Evolutionary conservation across 2,113 vertebrate species (phyloP).

Genomic region (Proteles cristata): DNA sequence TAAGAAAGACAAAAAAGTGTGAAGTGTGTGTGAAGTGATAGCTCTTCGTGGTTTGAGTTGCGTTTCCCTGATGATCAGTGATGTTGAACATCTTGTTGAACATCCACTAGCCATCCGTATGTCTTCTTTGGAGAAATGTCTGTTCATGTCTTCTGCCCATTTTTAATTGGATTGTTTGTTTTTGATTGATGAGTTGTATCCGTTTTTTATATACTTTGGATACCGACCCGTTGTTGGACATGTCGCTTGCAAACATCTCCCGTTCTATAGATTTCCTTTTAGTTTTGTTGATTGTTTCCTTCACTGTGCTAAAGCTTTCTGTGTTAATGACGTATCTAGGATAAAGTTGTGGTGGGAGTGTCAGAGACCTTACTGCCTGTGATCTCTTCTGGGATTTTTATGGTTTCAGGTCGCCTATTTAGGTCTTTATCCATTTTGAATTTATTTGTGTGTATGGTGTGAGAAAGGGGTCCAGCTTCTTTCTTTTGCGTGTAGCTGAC

Average conservation of each 20-base stretch:
- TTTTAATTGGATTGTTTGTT: neutral
- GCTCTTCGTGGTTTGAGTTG: neutral
- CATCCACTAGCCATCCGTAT: neutral
- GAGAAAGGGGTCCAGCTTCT: neutral
- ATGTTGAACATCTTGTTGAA: neutral
- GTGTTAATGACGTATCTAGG: neutral
- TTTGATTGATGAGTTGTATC: neutral
- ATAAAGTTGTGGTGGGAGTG: neutral
- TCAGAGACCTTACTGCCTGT: neutral
- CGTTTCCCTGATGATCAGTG: neutral
- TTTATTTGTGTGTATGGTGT: neutral
- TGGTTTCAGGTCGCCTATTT: neutral
- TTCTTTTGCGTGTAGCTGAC: neutral
- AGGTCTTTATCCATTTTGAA: neutral
- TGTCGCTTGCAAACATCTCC: neutral
- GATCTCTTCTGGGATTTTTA: neutral
- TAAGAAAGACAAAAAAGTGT: no score
- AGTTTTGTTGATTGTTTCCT: neutral
- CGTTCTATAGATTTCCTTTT: neutral
- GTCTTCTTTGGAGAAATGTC: neutral
- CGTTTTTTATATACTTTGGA: neutral
- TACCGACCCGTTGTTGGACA: neutral
- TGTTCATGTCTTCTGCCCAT: neutral
- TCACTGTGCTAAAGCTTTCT: neutral
- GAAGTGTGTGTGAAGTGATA: neutral